These are phyloP conservation scores for Argya squamiceps DNA, from an alignment of 2,797 vertebrate species.

Conservation along the genomic window DNA sequence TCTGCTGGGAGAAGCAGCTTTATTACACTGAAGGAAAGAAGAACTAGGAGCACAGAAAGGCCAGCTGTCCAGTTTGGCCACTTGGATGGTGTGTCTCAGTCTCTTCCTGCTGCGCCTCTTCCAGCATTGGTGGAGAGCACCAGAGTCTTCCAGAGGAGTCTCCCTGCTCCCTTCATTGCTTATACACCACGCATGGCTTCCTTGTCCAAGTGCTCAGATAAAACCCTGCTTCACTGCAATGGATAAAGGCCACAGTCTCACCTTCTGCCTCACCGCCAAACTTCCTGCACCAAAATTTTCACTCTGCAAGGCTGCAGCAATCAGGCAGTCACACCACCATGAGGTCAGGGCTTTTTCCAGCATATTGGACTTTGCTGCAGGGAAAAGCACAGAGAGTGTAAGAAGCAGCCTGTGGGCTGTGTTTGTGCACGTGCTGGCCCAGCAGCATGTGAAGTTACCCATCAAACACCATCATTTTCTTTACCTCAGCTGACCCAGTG, in stretches of 20 bases:
- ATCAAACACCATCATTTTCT: neutral
- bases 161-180: neutral
- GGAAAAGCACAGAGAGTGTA: neutral
- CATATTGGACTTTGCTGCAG: rapidly evolving
- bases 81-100: rapidly evolving
- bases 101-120: neutral
- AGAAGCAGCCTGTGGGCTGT: neutral
- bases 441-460: neutral
- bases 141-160: neutral
- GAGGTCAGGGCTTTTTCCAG: neutral
- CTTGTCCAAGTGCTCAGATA: neutral
- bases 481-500: neutral
- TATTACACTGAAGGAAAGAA: neutral
- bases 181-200: neutral
- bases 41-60: neutral
- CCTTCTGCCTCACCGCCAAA: neutral
- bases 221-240: neutral
- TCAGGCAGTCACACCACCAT: neutral
- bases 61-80: neutral
- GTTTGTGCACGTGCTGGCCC: rapidly evolving
- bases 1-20: neutral
- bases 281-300: neutral
- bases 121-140: neutral
- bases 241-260: neutral
- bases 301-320: neutral